A percentile compares a stretch with the other conserved stretches of the same genome.
phyloP scores from a whole-genome alignment of 2,113 vertebrate genomes.

The Crotalus viridis region DNA sequence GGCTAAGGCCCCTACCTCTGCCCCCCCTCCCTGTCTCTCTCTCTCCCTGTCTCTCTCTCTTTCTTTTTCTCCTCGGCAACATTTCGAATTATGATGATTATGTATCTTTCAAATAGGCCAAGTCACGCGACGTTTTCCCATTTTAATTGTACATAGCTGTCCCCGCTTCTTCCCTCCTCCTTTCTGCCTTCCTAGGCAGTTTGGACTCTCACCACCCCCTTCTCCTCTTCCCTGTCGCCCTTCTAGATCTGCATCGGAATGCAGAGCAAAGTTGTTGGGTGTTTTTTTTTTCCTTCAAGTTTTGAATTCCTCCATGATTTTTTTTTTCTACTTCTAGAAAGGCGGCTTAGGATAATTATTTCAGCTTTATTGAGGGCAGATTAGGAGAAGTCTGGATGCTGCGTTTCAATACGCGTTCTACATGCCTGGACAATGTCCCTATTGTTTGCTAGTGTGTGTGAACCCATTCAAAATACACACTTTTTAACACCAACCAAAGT shows the following conservation, averaged over 20 bases:
- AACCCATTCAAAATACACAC: constrained; percentile 89
- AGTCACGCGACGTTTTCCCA: constrained; percentile 70
- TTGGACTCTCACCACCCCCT: constrained; percentile 61
- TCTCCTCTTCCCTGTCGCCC: not conserved
- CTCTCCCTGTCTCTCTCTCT: not conserved
- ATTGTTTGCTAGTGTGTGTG: constrained; percentile 90
- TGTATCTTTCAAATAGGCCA: constrained; percentile 62
- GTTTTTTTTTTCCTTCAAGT: constrained; percentile 64
- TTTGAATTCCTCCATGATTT: constrained; percentile 98
- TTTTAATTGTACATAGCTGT: constrained; percentile 74
- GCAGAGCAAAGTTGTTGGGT: constrained; percentile 74
- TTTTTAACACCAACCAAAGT: constrained; percentile 92
- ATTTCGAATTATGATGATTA: constrained; percentile 33
- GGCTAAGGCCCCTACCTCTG: constrained; percentile 47
- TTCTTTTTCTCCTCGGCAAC: constrained; percentile 60
- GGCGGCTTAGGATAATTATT: constrained; percentile 97
- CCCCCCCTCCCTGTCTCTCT: not conserved
- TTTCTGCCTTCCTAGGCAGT: constrained; percentile 64
- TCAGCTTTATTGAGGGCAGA: constrained; percentile 95
- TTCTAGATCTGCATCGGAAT: constrained; percentile 84
- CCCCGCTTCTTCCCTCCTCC: constrained; percentile 27
- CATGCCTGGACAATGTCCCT: constrained; percentile 88
- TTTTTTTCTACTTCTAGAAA: constrained; percentile 83
- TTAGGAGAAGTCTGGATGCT: constrained; percentile 90
- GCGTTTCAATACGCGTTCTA: constrained; percentile 86